Conservation (phyloP, 2,888 invertebrate species). For the Hypomecis punctinalis region DNA sequence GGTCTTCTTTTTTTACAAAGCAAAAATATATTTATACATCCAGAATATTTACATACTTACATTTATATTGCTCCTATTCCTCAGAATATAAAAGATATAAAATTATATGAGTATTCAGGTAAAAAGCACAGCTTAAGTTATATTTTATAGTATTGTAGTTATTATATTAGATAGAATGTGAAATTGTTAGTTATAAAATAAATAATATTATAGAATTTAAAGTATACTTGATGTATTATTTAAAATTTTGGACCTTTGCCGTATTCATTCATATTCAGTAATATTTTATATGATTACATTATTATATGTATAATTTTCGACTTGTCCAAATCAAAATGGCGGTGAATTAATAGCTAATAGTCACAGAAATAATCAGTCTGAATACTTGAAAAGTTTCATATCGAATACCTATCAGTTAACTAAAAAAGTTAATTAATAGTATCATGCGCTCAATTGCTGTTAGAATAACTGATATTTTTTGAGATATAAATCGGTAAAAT, state of each 20-base stretch:
- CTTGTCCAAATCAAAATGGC: not conserved
- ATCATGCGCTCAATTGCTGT: no score
- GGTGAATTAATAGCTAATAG: no score
- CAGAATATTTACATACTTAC: slow-evolving; percentile 12
- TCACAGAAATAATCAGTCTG: no score
- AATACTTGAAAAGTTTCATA: no score
- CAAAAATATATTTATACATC: not conserved
- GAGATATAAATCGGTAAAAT: no score
- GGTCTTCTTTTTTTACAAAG: not conserved
- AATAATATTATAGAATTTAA: slow-evolving; percentile 9
- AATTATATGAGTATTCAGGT: not conserved
- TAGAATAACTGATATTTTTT: no score
- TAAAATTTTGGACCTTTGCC: slow-evolving; percentile 8
- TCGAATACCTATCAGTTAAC: no score
- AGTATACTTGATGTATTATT: slow-evolving; percentile 25
- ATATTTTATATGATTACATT: no score
- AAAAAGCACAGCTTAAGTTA: slow-evolving; percentile 29
- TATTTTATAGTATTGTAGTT: slow-evolving; percentile 19
- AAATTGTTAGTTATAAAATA: slow-evolving; percentile 21
- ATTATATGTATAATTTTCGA: not conserved
- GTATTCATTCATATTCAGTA: not conserved
- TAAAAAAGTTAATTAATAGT: no score
- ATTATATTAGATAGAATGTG: slow-evolving; percentile 27
- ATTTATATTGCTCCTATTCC: slow-evolving; percentile 9
- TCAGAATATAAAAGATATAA: slow-evolving; percentile 33